Percentiles rank a stretch among this genome's conserved stretches.
These are phyloP conservation scores for Indicator maculatus DNA, from an alignment of 2,113 vertebrate species.

Conservation along the genomic window DNA sequence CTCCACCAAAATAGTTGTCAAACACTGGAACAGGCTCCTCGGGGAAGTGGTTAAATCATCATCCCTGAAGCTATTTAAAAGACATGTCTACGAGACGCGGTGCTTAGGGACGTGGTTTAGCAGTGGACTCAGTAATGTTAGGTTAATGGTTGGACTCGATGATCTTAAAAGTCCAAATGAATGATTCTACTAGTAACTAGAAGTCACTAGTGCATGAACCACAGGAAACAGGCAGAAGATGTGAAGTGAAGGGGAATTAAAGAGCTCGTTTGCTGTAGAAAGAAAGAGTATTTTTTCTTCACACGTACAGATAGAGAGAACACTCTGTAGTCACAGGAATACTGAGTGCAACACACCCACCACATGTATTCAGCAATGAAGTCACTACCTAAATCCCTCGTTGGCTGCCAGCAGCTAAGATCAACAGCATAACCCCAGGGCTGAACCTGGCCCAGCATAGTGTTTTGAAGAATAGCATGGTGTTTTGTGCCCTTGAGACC, in stretches of 20 bases:
- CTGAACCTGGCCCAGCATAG: slow-evolving; percentile 38
- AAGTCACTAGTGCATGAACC: fast-evolving
- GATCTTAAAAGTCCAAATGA: no score
- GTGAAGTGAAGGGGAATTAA: not conserved
- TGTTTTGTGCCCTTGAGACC: not conserved
- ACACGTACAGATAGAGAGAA: not conserved
- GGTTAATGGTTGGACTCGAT: no score
- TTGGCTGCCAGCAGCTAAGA: slow-evolving; percentile 17
- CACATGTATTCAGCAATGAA: no score
- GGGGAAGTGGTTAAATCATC: no score
- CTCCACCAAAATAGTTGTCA: no score
- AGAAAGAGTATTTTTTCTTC: not conserved
- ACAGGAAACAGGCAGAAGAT: not conserved
- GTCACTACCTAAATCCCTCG: not conserved
- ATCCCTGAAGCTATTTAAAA: no score
- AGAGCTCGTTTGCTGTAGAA: not conserved
- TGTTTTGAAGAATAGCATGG: slow-evolving; percentile 75
- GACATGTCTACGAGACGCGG: no score
- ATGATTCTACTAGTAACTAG: not conserved
- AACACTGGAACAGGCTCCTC: no score
- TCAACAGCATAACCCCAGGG: not conserved
- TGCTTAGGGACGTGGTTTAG: no score
- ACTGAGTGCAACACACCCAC: no score
- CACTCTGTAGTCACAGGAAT: not conserved
- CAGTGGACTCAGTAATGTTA: no score